A percentile compares a stretch with the other conserved stretches of the same genome.
Conservation (phyloP, 2,888 invertebrate species). For the Cheilosia pagana region DNA sequence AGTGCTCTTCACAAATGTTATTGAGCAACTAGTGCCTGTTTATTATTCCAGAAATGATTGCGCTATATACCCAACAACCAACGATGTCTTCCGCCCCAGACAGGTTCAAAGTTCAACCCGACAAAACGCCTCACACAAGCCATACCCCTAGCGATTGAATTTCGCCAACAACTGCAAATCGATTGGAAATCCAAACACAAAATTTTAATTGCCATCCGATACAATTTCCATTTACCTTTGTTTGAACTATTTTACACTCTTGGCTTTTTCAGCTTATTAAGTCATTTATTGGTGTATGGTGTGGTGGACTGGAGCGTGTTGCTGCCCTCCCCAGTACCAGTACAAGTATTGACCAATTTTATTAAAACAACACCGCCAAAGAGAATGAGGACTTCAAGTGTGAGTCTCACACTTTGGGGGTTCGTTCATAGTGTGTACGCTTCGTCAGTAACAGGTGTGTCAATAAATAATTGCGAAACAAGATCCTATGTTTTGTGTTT, state of each 20-base stretch:
- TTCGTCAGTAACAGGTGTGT: slow-evolving; percentile 68
- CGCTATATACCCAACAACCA: slow-evolving; percentile 16
- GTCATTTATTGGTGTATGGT: slow-evolving; percentile 21
- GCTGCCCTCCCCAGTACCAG: background rate
- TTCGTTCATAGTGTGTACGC: background rate
- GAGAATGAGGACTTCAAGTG: slow-evolving; percentile 8
- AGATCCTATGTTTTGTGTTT: slow-evolving; percentile 68
- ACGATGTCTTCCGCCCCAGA: slow-evolving; percentile 24
- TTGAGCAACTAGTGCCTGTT: background rate
- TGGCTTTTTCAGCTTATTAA: slow-evolving; percentile 57
- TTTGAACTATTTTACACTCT: background rate
- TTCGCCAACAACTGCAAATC: slow-evolving; percentile 48
- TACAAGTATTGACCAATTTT: slow-evolving; percentile 51
- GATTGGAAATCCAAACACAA: slow-evolving; percentile 29
- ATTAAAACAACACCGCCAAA: slow-evolving; percentile 33
- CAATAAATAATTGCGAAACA: slow-evolving; percentile 71
- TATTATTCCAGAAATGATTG: background rate
- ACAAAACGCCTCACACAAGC: slow-evolving; percentile 53
- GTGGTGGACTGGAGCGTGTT: slow-evolving; percentile 7
- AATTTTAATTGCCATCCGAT: slow-evolving; percentile 43
- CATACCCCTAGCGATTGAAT: slow-evolving; percentile 50
- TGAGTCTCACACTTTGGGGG: slow-evolving; percentile 23
- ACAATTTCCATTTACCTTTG: slow-evolving; percentile 16
- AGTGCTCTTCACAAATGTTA: no score
- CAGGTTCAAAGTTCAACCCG: slow-evolving; percentile 32